phyloP scores from a whole-genome alignment of 2,113 vertebrate genomes.

The Mugil cephalus region DNA sequence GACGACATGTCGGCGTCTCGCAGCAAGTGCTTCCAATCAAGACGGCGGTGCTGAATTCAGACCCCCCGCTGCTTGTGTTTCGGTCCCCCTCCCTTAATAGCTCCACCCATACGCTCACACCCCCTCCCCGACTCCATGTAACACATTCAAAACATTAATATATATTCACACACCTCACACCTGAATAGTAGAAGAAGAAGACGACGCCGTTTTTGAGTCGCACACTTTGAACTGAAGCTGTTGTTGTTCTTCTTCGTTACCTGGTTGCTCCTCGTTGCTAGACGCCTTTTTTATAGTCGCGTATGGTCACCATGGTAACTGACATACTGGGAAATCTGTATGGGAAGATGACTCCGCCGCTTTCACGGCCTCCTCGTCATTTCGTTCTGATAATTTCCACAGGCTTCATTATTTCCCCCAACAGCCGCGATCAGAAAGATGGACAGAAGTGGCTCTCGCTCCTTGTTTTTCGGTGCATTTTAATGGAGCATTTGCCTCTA shows the following conservation, averaged over 20 bases:
- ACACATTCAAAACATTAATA: conserved; percentile 13
- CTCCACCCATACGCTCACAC: conserved; percentile 3
- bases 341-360: not conserved
- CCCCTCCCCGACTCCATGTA: too few relatives aligned
- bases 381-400: conserved; percentile 14
- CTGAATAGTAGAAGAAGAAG: conserved; percentile 2
- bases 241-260: conserved; percentile 27
- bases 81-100: conserved; percentile 32
- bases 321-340: conserved; percentile 11
- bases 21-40: conserved; percentile 58
- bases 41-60: conserved; percentile 45
- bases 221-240: too few relatives aligned
- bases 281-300: conserved; percentile 27
- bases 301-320: conserved; percentile 62
- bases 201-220: conserved; percentile 17
- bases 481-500: conserved; percentile 30
- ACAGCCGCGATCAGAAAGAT: conserved; percentile 31
- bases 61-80: conserved; percentile 32
- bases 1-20: conserved; percentile 67
- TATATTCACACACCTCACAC: conserved; percentile 1
- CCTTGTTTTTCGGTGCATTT: conserved; percentile 36
- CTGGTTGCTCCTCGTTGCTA: conserved; percentile 21
- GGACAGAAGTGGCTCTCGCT: conserved; percentile 9
- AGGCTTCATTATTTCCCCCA: conserved; percentile 10
- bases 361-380: not conserved